phyloP scores from a whole-genome alignment of 2,797 vertebrate species.

The Halcyon leucocephala region DNA sequence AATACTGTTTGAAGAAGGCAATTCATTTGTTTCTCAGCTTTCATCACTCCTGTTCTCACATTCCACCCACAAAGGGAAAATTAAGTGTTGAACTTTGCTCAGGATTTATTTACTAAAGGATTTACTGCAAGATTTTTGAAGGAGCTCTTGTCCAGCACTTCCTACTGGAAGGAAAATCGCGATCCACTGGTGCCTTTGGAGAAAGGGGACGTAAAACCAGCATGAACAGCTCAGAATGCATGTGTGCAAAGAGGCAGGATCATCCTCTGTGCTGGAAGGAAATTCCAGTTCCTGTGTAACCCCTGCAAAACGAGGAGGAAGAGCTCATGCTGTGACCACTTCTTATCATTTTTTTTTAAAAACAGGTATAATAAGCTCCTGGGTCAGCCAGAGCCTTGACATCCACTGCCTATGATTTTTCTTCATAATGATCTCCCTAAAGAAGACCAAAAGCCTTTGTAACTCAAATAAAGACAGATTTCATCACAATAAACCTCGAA shows the following conservation, averaged over 20 bases:
- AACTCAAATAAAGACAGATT: constrained; percentile 40
- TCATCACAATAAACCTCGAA: background rate
- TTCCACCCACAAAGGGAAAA: constrained; percentile 43
- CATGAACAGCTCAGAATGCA: background rate
- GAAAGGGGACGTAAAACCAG: background rate
- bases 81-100: background rate
- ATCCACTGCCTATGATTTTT: background rate
- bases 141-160: background rate
- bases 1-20: background rate
- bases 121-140: background rate
- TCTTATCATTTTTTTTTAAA: background rate
- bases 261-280: background rate
- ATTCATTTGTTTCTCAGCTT: constrained; percentile 37
- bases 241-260: background rate
- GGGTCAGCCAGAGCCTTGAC: constrained; percentile 1
- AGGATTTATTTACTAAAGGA: background rate
- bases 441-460: constrained; percentile 32
- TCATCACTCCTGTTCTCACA: background rate
- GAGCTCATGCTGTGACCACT: background rate
- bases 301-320: background rate
- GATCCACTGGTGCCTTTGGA: background rate
- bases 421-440: constrained; percentile 51
- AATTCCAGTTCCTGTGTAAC: background rate
- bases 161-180: background rate
- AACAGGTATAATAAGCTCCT: constrained; percentile 7